Evolutionary conservation across 2,888 invertebrate species (phyloP), one percentile per base, ranked within the genome.

Genomic region (Chrysolina oricalcia): DNA sequence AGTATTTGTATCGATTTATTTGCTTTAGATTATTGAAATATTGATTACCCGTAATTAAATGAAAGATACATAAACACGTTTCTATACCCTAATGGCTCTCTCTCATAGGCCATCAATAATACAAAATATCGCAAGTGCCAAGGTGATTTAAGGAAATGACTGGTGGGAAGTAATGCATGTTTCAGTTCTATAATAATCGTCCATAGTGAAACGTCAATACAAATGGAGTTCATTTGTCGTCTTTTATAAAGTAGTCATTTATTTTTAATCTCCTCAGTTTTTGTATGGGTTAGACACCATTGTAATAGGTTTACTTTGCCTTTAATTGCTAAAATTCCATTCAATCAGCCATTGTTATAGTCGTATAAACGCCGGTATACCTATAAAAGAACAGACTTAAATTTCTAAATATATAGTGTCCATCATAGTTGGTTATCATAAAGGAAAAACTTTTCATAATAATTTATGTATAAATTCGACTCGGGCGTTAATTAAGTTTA

Each of bases 21-120:
- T 59, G 59, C 27, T 59, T 59, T 59, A 9, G 59, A 27, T 59
- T 59, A 59, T 59, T 35, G 59, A 15, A 59, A 59, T 35, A 59
- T 59, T 59, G 59, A 59, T 59, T 35, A 27, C 35, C 27, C 1
- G 59, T 17, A 59, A 59, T 27, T n/a, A 59, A 59, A 59, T 59
- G 59, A 59, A 59, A 59, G 59, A 59, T 59, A 59, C n/a, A 59
- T 59, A 35, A 59, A 35, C 59, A 59, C 27, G 15, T 35, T 35
- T 8, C 4, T n/a, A 35, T 27, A 53, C 27, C 13, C 59, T 35
- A 59, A 8, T n/a, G 9, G n/a, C 59, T 59, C 35, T 35, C 59
- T 59, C 35, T 35, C 59, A 15, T 35, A 59, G 59, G 35, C 59
- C n/a, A 27, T 59, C 27, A 59, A 59, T 59, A 59, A 59, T 59